Conservation (phyloP, 2,888 invertebrate genomes). For the Polyommatus icarus region DNA sequence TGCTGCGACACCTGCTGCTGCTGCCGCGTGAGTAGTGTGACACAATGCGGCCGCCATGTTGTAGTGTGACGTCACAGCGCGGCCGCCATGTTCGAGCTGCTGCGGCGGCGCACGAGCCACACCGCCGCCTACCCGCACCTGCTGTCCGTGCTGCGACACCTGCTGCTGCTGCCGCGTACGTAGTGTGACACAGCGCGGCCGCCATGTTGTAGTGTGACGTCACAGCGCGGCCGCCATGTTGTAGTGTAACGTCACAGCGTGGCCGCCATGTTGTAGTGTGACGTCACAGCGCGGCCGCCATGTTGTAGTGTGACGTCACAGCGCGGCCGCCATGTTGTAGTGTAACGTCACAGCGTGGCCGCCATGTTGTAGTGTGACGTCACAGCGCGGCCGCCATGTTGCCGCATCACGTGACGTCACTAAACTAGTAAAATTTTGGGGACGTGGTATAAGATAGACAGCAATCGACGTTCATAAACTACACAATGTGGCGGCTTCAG, state of each 20-base stretch:
- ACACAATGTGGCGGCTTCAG: no score
- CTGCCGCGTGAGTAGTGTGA: conserved; percentile 83
- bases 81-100: conserved; percentile 93
- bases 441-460: no score
- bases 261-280: no score
- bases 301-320: background rate
- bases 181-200: conserved; percentile 11
- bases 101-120: conserved; percentile 93
- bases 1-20: conserved; percentile 93
- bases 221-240: background rate
- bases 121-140: conserved; percentile 96
- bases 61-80: conserved; percentile 81
- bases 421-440: no score
- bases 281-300: no score
- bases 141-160: conserved; percentile 93
- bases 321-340: no score
- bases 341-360: conserved; percentile 75
- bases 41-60: background rate
- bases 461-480: no score
- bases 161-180: conserved; percentile 90
- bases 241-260: background rate
- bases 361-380: conserved; percentile 87
- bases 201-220: background rate
- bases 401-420: no score
- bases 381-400: background rate